Percentiles rank a stretch among this genome's conserved stretches.
Conservation (phyloP, 1,140 invertebrate genomes). For the Sesamia nonagrioides region DNA sequence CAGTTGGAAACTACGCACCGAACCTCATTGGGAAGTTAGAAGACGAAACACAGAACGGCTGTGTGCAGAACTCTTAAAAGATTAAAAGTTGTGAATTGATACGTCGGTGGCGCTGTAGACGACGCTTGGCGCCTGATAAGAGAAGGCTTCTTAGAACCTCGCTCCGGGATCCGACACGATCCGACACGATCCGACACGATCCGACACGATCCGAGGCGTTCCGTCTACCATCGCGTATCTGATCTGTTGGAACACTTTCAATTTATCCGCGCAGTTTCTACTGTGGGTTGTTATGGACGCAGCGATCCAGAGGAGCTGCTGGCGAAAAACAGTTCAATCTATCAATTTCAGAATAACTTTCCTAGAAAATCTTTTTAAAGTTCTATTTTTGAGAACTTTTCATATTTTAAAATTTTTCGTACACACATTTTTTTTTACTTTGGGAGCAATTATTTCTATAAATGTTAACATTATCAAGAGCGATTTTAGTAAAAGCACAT, state of each 20-base stretch:
- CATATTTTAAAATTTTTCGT: too few relatives aligned
- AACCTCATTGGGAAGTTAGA: not conserved
- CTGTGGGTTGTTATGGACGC: not conserved
- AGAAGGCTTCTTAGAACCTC: not conserved
- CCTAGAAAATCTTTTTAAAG: too few relatives aligned
- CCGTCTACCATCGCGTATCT: not conserved
- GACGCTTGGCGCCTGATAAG: conserved; percentile 7
- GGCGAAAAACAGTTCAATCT: too few relatives aligned
- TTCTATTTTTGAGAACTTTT: too few relatives aligned
- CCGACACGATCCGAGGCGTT: not conserved
- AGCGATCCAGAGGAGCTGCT: too few relatives aligned
- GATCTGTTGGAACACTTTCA: conserved; percentile 3
- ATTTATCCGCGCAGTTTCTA: not conserved
- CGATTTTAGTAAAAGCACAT: too few relatives aligned
- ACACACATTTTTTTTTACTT: too few relatives aligned
- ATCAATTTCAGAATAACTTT: too few relatives aligned
- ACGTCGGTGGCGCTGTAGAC: not conserved
- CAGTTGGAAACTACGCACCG: not conserved
- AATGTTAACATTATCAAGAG: too few relatives aligned
- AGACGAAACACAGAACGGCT: not conserved
- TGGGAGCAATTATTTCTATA: too few relatives aligned
- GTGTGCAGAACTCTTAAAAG: conserved; percentile 21
- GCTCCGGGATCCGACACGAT: not conserved
- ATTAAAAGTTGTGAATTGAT: conserved; percentile 25
- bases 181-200: too few relatives aligned